A percentile compares a stretch with the other conserved stretches of the same genome.
Conservation (phyloP, 2,797 vertebrate species). For the Characodon lateralis region DNA sequence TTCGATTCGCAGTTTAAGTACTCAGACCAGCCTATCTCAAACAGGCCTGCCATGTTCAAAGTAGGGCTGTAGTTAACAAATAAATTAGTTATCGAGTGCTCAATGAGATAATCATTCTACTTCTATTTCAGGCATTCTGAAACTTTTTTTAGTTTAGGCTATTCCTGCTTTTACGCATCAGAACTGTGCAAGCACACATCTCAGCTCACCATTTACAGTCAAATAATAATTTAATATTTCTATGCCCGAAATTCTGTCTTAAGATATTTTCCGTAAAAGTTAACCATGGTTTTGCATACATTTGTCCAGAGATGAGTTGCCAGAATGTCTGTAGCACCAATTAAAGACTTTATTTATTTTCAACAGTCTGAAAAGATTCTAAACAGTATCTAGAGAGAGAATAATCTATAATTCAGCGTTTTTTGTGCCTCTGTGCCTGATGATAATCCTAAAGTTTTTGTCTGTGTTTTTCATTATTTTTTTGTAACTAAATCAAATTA, state of each 20-base stretch:
- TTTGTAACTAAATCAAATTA: neutral
- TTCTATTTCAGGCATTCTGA: neutral
- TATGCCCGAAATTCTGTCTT: neutral
- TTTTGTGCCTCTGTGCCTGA: neutral
- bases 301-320: neutral
- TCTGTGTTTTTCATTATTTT: neutral
- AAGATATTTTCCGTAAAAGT: neutral
- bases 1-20: neutral
- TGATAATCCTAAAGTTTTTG: neutral
- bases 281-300: neutral
- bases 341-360: neutral
- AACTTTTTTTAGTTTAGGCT: neutral
- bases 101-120: neutral
- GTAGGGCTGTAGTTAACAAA: neutral
- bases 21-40: neutral
- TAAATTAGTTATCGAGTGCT: neutral
- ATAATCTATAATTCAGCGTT: neutral
- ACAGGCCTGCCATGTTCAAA: neutral
- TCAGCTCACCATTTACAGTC: neutral
- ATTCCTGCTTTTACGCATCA: too few relatives aligned
- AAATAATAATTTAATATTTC: neutral
- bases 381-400: neutral
- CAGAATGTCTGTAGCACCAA: too few relatives aligned
- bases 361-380: neutral
- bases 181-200: too few relatives aligned